Conservation (phyloP, 2,797 vertebrate genomes). For the Paguma larvata region DNA sequence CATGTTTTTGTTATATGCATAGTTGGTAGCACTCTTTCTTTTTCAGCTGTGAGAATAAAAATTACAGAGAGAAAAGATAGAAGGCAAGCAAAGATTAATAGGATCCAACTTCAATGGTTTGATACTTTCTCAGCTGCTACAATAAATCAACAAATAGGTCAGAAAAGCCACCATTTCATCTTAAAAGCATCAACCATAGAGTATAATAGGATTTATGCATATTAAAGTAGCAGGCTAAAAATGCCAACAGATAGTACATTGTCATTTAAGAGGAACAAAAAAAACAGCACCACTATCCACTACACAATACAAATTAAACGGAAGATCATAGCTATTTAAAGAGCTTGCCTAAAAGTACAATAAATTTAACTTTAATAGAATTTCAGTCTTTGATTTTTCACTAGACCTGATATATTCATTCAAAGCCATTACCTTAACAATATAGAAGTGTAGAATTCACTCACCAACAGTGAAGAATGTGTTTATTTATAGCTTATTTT, state of each 20-base stretch:
- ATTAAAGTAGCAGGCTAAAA: slow-evolving; percentile 48
- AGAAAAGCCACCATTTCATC: slow-evolving; percentile 51
- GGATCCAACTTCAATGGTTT: slow-evolving; percentile 55
- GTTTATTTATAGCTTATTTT: slow-evolving; percentile 70
- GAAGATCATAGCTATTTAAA: slow-evolving; percentile 67
- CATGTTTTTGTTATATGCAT: not conserved
- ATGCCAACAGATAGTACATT: slow-evolving; percentile 62
- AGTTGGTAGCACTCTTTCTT: not conserved
- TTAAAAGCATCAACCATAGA: slow-evolving; percentile 58
- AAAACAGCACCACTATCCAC: not conserved
- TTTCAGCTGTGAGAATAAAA: slow-evolving; percentile 61
- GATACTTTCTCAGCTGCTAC: slow-evolving; percentile 63
- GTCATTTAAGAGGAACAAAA: slow-evolving; percentile 68
- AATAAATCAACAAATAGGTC: slow-evolving; percentile 67
- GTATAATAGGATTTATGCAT: slow-evolving; percentile 71
- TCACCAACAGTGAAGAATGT: slow-evolving; percentile 51
- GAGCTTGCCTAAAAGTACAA: slow-evolving; percentile 58
- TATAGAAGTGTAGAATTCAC: slow-evolving; percentile 56
- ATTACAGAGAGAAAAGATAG: slow-evolving; percentile 62
- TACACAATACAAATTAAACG: slow-evolving; percentile 42
- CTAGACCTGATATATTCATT: slow-evolving; percentile 65
- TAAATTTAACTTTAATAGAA: slow-evolving; percentile 73
- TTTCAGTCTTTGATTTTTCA: slow-evolving; percentile 69
- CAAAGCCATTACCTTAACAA: slow-evolving; percentile 67
- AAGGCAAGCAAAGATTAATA: slow-evolving; percentile 65